Conservation (phyloP, 2,888 invertebrate genomes). For the Netelia melanura region DNA sequence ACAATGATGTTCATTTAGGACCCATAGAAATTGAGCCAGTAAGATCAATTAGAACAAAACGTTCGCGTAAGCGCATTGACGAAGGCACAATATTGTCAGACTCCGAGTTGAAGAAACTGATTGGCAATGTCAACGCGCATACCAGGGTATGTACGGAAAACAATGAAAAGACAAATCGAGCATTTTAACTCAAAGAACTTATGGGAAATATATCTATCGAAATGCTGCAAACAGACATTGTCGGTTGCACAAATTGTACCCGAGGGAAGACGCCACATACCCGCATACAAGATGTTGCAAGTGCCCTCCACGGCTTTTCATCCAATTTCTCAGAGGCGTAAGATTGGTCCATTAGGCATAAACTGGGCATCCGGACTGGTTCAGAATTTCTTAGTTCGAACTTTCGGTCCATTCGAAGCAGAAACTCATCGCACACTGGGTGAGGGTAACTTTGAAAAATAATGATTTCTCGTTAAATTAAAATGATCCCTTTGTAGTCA, state of each 20-base stretch:
- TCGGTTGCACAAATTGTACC: not conserved
- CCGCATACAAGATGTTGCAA: not conserved
- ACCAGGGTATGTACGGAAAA: conserved; percentile 30
- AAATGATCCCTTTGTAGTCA: not conserved
- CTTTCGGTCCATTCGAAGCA: conserved; percentile 39
- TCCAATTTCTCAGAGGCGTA: not conserved
- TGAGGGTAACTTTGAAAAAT: conserved; percentile 7
- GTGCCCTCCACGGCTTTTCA: conserved; percentile 3
- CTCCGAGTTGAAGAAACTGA: not conserved
- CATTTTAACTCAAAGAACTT: not conserved
- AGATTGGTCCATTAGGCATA: not conserved
- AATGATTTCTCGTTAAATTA: not conserved
- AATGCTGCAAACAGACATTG: not conserved
- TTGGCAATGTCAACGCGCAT: not conserved
- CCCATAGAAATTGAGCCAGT: not conserved
- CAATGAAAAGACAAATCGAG: not conserved
- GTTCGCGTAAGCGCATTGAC: conserved; percentile 21
- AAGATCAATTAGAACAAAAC: not conserved
- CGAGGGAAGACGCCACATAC: conserved; percentile 1
- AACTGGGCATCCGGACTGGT: conserved; percentile 5
- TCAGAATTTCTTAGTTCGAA: not conserved
- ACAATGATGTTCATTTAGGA: conserved; percentile 24
- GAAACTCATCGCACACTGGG: conserved; percentile 40
- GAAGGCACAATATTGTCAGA: not conserved
- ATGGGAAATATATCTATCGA: not conserved